Percentiles rank a stretch among this genome's conserved stretches.
These are phyloP conservation scores for Paramacrobiotus metropolitanus DNA, from an alignment of 1,140 invertebrate species.

Conservation along the genomic window DNA sequence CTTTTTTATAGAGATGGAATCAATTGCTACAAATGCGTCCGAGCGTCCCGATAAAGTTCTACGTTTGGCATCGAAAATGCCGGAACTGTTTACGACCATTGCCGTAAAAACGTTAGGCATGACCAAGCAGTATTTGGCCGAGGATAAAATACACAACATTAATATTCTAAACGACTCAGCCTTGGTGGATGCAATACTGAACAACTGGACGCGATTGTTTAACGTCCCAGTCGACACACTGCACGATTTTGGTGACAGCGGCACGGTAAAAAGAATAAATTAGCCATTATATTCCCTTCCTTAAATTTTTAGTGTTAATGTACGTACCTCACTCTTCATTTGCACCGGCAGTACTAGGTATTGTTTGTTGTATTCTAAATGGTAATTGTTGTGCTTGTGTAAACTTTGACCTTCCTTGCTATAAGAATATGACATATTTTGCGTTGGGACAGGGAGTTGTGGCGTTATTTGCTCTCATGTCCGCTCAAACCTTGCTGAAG, in stretches of 20 bases:
- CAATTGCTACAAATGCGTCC: neutral
- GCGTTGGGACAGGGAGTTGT: neutral
- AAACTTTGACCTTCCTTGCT: no score
- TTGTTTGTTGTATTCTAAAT: no score
- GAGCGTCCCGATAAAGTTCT: neutral
- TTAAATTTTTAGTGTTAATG: no score
- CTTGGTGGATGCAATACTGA: neutral
- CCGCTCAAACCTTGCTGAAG: neutral
- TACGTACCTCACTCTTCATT: no score
- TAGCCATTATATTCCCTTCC: no score
- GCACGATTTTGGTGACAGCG: neutral
- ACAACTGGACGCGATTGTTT: neutral
- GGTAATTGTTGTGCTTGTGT: no score
- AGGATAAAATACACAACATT: neutral
- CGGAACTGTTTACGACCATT: neutral
- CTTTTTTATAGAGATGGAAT: neutral
- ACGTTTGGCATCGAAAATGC: neutral
- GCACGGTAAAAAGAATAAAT: neutral
- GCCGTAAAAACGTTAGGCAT: neutral
- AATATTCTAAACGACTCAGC: neutral
- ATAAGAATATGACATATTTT: no score
- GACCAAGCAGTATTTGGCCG: neutral
- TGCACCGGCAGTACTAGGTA: no score
- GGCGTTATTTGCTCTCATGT: neutral
- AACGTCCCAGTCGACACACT: neutral